Evolutionary conservation across 2,888 invertebrate genomes (phyloP).

Genomic region (Cheilosia scutellata): DNA sequence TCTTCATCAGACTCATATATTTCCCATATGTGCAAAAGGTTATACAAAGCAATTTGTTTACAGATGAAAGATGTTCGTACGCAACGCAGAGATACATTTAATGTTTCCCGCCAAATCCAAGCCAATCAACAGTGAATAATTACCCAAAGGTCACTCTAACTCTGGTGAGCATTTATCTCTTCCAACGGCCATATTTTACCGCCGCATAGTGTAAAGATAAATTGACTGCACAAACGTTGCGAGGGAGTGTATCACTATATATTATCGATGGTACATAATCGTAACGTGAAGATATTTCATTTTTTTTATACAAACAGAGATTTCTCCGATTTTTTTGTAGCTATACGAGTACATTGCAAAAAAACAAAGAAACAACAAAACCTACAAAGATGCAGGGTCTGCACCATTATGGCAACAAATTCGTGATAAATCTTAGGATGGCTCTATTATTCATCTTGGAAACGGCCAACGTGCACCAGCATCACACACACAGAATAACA

Average conservation of each 20-base stretch:
- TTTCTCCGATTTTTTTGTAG: conserved; percentile 16
- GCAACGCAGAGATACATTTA: conserved; percentile 7
- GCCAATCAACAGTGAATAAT: conserved; percentile 47
- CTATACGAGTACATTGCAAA: background rate
- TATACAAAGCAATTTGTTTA: conserved; percentile 38
- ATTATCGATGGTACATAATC: conserved; percentile 20
- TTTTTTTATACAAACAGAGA: conserved; percentile 7
- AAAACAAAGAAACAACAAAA: background rate
- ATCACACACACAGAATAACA: conserved; percentile 30
- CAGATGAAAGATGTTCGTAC: conserved; percentile 20
- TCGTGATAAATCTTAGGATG: conserved; percentile 67
- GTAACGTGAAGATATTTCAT: conserved; percentile 13
- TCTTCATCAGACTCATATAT: conserved; percentile 31
- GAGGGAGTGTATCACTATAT: conserved; percentile 17
- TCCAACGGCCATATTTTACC: conserved; percentile 12
- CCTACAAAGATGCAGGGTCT: conserved; percentile 18
- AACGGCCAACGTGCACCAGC: no score
- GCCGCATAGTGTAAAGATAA: conserved; percentile 7
- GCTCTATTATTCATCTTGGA: conserved; percentile 50
- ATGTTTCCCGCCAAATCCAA: conserved; percentile 14
- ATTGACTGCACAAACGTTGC: conserved; percentile 9
- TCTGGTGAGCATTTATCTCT: conserved; percentile 30
- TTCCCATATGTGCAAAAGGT: conserved; percentile 21
- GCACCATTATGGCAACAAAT: conserved; percentile 46
- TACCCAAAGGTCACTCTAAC: conserved; percentile 11